Evolutionary conservation across 2,888 invertebrate genomes (phyloP).

Genomic region (Alsophila aescularia): DNA sequence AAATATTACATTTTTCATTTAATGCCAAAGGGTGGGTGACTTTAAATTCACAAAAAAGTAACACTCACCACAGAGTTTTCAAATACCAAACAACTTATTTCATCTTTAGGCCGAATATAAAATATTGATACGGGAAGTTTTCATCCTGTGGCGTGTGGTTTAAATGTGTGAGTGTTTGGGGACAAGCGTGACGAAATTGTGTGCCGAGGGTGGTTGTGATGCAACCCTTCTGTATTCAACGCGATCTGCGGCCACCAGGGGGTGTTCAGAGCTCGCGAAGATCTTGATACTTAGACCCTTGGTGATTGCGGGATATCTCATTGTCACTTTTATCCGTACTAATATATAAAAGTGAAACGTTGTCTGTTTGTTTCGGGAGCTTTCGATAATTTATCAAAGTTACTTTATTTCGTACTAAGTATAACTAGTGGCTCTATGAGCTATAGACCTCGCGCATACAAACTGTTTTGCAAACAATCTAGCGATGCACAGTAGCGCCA

Average conservation of each 20-base stretch:
- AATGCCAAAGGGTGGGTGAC: constrained; percentile 61
- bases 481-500: too few relatives aligned
- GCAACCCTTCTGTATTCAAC: constrained; percentile 76
- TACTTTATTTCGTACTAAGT: too few relatives aligned
- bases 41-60: constrained; percentile 6
- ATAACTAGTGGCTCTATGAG: too few relatives aligned
- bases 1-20: constrained; percentile 68
- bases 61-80: constrained; percentile 1
- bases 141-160: constrained; percentile 39
- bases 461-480: too few relatives aligned
- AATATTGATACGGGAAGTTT: constrained; percentile 14
- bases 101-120: constrained; percentile 18
- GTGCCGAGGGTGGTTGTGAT: constrained; percentile 67
- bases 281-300: constrained; percentile 49
- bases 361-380: too few relatives aligned
- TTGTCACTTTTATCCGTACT: too few relatives aligned
- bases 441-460: too few relatives aligned
- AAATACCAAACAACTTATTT: not conserved
- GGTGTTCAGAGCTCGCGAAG: constrained; percentile 43
- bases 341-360: too few relatives aligned
- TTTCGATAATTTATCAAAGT: too few relatives aligned
- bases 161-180: constrained; percentile 39
- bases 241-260: constrained; percentile 71
- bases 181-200: constrained; percentile 75
- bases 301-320: too few relatives aligned